phyloP scores from a whole-genome alignment of 2,888 invertebrate species.

The Orchesella flavescens region DNA sequence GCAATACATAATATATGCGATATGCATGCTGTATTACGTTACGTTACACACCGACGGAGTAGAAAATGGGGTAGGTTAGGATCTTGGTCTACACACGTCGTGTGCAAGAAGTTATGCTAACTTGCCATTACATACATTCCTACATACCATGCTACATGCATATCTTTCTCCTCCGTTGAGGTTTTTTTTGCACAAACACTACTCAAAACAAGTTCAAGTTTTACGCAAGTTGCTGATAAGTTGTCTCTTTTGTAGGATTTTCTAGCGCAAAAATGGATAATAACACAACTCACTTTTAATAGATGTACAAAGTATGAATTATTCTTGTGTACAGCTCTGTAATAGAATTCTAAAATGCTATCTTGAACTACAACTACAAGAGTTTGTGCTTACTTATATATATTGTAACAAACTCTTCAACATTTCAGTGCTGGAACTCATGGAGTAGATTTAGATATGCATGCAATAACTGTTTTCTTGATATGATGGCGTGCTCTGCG shows the following conservation, averaged over 20 bases:
- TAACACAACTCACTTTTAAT: too few species aligned
- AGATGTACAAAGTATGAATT: too few species aligned
- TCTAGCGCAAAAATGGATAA: background rate
- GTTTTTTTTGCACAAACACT: background rate
- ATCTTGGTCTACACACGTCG: background rate
- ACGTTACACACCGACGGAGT: slow-evolving; percentile 7
- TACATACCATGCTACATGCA: background rate
- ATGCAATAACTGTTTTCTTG: too few species aligned
- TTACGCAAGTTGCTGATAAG: background rate
- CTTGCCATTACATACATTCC: background rate
- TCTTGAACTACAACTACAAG: too few species aligned
- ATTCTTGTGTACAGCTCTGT: too few species aligned
- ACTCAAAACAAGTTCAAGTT: slow-evolving; percentile 30
- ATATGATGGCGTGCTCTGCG: background rate
- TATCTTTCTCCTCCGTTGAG: background rate
- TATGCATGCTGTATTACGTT: background rate
- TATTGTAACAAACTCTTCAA: too few species aligned
- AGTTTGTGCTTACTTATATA: too few species aligned
- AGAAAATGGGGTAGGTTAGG: slow-evolving; percentile 55
- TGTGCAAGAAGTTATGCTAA: background rate
- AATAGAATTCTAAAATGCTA: too few species aligned
- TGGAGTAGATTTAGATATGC: too few species aligned
- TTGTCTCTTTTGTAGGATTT: background rate
- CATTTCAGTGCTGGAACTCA: too few species aligned
- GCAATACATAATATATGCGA: background rate